A percentile compares a stretch with the other conserved stretches of the same genome.
These are phyloP conservation scores for Acrocera orbiculus DNA, from an alignment of 2,888 invertebrate genomes.

Conservation along the genomic window DNA sequence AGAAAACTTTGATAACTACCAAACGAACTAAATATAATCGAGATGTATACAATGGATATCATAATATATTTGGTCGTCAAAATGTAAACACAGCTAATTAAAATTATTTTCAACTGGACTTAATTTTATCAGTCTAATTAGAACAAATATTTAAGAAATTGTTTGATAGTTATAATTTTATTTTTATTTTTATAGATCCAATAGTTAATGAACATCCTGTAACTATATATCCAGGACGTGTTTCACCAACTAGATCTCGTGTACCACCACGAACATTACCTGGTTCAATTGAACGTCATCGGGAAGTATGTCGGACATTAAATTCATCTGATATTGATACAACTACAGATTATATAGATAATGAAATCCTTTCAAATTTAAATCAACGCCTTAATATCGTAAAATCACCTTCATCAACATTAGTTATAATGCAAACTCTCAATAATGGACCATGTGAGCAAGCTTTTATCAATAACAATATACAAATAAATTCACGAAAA, in stretches of 20 bases:
- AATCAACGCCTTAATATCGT: conserved; percentile 7
- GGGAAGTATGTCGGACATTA: conserved; percentile 52
- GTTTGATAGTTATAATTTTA: not conserved
- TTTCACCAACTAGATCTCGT: conserved; percentile 28
- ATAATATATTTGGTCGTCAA: too few species aligned
- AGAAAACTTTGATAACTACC: too few species aligned
- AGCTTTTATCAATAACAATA: not conserved
- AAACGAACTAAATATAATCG: too few species aligned
- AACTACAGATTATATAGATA: conserved; percentile 1
- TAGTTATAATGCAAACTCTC: conserved; percentile 11
- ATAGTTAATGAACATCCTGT: conserved; percentile 43
- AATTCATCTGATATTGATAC: conserved; percentile 4
- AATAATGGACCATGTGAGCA: not conserved
- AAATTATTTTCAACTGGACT: not conserved
- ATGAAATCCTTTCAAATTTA: conserved; percentile 5
- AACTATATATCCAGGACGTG: conserved; percentile 43
- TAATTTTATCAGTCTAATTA: too few species aligned
- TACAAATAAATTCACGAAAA: conserved; percentile 6
- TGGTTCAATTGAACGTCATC: conserved; percentile 56
- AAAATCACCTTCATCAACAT: conserved; percentile 32
- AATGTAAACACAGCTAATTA: not conserved
- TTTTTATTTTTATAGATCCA: conserved; percentile 19
- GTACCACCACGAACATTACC: conserved; percentile 52
- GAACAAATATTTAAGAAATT: too few species aligned
- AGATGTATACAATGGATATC: too few species aligned